Percentiles rank a stretch among this genome's conserved stretches.
phyloP scores from a whole-genome alignment of 2,797 vertebrate genomes.

The Neosilurus mollespiculum region DNA sequence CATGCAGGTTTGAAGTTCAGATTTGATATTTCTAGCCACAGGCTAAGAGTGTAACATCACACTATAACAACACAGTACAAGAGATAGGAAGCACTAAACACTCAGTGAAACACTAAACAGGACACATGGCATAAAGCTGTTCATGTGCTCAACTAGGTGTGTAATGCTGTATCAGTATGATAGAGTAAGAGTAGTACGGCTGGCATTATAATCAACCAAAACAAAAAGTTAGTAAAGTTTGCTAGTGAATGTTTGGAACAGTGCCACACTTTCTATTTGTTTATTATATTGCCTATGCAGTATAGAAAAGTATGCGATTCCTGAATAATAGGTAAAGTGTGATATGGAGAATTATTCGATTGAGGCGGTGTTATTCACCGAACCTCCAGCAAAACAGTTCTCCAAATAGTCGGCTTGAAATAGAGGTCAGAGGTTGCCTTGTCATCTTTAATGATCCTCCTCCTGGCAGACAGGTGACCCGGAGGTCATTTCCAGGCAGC shows the following conservation, averaged over 20 bases:
- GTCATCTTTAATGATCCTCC: slow-evolving; percentile 34
- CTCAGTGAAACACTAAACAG: not conserved
- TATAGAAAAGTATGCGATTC: not conserved
- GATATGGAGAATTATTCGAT: too few species aligned
- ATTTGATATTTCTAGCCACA: not conserved
- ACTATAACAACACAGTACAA: not conserved
- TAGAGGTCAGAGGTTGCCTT: slow-evolving; percentile 19
- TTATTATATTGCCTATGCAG: not conserved
- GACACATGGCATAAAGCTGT: not conserved
- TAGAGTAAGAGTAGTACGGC: not conserved
- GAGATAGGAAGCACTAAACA: not conserved
- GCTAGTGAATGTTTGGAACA: not conserved
- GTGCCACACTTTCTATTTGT: not conserved
- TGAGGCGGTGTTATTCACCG: too few species aligned
- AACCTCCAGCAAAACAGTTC: too few species aligned
- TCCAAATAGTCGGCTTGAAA: not conserved
- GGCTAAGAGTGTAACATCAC: not conserved
- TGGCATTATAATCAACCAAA: not conserved
- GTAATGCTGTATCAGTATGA: not conserved
- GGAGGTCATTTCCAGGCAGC: not conserved
- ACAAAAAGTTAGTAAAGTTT: too few species aligned
- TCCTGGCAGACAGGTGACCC: slow-evolving; percentile 29
- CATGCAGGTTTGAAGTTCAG: not conserved
- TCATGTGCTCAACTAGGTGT: not conserved
- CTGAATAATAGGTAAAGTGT: too few species aligned